Base-by-base conservation (phyloP, 2,113 vertebrate species). In the Irena cyanogastra region DNA sequence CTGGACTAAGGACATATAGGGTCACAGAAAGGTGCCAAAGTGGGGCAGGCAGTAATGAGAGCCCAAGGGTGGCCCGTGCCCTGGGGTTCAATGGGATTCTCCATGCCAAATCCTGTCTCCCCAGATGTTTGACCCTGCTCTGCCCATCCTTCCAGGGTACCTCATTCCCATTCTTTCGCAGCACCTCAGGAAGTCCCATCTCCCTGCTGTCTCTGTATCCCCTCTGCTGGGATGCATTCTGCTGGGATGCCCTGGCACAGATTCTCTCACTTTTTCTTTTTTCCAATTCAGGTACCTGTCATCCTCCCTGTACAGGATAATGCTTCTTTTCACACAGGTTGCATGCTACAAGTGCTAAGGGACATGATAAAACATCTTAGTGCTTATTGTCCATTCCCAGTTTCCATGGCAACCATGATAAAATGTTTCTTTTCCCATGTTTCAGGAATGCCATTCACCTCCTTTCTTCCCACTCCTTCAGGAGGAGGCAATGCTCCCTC, bases 381-480 rank as follows among this genome's bases (percentile, higher is more conserved):
- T 79, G 75, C 89, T 93, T 87, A 94, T 85, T 96, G 96, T 96
- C 96, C 96, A 39, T 89, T 93, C 53, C 35, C 59, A 87, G 93
- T 97, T 96, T 82, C 96, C 77, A 65, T 69, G 78, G 53, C 57
- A 95, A 96, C 94, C 77, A 35, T 72, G 49, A 84, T 27, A 71
- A 95, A 92, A 87, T 35, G 3, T 79, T 94, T 91, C 68, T 92
- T 93, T 89, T 71, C 68, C 56, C 80, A 92, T 6, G 4, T 91
- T 84, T 93, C 83, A 91, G 89, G 94, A 93, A 94, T 90, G 72
- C 39, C 76, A 89, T 96, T 96, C 77, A 81, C 24, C 44, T 93
- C 30, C 60, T 91, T 77, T 70, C 54, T 92, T 91, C 72, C 69
- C 69, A 65, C 33, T 92, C 52, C 11, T 60, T 91, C 80, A 53